Base-by-base conservation (phyloP, 2,888 invertebrate species). In the Steinernema carpocapsae region DNA sequence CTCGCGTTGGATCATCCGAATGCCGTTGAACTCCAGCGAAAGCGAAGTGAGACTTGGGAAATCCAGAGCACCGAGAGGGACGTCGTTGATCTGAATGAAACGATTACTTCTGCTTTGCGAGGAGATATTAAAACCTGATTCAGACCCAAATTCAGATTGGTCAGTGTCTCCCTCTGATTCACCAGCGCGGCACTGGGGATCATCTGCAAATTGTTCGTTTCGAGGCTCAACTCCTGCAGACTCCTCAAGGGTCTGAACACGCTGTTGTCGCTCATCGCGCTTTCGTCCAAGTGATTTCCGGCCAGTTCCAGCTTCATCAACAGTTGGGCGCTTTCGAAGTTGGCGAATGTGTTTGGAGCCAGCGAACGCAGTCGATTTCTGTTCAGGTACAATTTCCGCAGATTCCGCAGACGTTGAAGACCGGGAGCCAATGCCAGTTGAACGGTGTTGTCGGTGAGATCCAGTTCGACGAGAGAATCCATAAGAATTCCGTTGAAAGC, bases 11-110 rank as follows among this genome's bases (percentile, higher is more conserved):
- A 87, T 85, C 37, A 82, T 81, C 7, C 82, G 79, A 64, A 87
- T 86, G 19, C 86, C 84, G 77, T 87, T 87, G 82, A 87, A 87
- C 72, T 88, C 87, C 48, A 87, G 81, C 19, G 86, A 87, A n/a
- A 87, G 80, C 0, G 87, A 88, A 2, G 83, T 81, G 72, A 87
- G 77, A 43, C 78, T 76, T 0, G 86, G 86, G 76, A 88, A 87
- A 74, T 88, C 83, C n/a, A 87, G 78, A 14, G 85, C 85, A 17
- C 87, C 85, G 32, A 84, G 82, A 14, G 86, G 87, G 2, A 87
- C 85, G 6, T 80, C 77, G 37, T 76, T 80, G 72, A 80, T 80
- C 79, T 83, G 59, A 29, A 76, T 74, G 70, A 70, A 26, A 22
- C 37, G 12, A 19, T 42, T 42, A 42, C 26, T 52, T 12, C 29